Conservation (phyloP, 2,113 vertebrate species). For the Noturus placidus region DNA sequence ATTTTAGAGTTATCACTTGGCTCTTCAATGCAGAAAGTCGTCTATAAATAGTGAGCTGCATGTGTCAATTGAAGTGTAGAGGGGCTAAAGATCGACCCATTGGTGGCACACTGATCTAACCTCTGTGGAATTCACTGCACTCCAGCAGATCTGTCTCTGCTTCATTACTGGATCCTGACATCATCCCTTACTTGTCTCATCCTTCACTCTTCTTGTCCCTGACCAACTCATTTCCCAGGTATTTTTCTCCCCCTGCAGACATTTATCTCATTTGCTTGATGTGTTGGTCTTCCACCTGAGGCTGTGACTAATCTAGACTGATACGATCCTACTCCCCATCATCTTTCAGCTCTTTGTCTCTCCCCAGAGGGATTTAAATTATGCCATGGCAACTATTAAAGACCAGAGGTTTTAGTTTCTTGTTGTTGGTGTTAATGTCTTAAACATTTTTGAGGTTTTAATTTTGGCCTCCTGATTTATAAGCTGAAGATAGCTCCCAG, state of each 20-base stretch:
- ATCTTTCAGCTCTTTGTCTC: neutral
- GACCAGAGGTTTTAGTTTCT: constrained; percentile 31
- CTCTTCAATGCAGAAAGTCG: constrained; percentile 39
- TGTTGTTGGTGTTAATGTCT: constrained; percentile 5
- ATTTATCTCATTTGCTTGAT: constrained; percentile 47
- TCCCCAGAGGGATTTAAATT: constrained; percentile 29
- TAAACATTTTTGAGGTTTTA: constrained; percentile 33
- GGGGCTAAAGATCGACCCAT: constrained; percentile 37
- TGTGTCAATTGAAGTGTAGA: constrained; percentile 37
- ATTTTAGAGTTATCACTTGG: constrained; percentile 18
- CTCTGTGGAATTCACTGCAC: constrained; percentile 48
- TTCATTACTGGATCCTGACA: constrained; percentile 49
- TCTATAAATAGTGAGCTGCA: constrained; percentile 53
- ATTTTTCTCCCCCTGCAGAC: constrained; percentile 40
- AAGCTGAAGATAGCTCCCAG: neutral
- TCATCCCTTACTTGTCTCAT: constrained; percentile 49
- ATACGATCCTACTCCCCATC: constrained; percentile 26
- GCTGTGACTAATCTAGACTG: constrained; percentile 41
- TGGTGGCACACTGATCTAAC: constrained; percentile 52
- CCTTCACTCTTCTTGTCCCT: constrained; percentile 42
- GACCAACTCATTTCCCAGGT: constrained; percentile 45
- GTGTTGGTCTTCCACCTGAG: constrained; percentile 28
- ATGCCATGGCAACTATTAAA: constrained; percentile 33
- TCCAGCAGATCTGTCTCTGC: constrained; percentile 36
- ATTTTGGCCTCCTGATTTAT: constrained; percentile 29